phyloP scores from a whole-genome alignment of 2,888 invertebrate species.

The Rhingia campestris region DNA sequence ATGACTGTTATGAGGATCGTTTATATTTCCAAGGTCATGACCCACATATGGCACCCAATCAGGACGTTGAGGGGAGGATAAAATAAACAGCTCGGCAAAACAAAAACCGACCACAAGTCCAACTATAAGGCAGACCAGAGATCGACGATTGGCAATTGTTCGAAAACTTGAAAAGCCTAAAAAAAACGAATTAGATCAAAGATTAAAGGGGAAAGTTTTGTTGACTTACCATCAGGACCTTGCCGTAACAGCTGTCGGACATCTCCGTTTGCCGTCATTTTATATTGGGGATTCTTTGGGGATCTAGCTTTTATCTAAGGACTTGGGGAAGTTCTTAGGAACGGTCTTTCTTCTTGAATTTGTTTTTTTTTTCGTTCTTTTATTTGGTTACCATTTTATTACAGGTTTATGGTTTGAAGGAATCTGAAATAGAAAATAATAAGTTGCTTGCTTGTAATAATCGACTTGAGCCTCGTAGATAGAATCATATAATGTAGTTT shows the following conservation, averaged over 20 bases:
- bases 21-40: constrained; percentile 79
- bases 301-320: constrained; percentile 13
- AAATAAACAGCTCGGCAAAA: constrained; percentile 81
- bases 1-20: constrained; percentile 83
- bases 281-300: not conserved
- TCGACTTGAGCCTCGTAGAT: no score
- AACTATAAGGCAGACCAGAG: constrained; percentile 80
- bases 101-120: constrained; percentile 82
- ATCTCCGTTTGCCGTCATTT: constrained; percentile 59
- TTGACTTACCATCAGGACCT: constrained; percentile 48
- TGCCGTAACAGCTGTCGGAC: constrained; percentile 48
- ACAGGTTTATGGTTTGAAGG: constrained; percentile 14
- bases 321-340: constrained; percentile 11
- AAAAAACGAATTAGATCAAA: not conserved
- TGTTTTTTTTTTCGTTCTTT: not conserved
- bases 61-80: constrained; percentile 78
- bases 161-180: constrained; percentile 82
- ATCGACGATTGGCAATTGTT: constrained; percentile 79
- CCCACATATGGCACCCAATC: constrained; percentile 79
- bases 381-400: constrained; percentile 44
- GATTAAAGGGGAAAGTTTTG: not conserved
- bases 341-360: not conserved
- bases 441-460: no score
- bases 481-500: no score
- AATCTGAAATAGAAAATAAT: constrained; percentile 12